These are phyloP conservation scores for Platichthys flesus DNA, from an alignment of 2,113 vertebrate genomes.

Conservation along the genomic window DNA sequence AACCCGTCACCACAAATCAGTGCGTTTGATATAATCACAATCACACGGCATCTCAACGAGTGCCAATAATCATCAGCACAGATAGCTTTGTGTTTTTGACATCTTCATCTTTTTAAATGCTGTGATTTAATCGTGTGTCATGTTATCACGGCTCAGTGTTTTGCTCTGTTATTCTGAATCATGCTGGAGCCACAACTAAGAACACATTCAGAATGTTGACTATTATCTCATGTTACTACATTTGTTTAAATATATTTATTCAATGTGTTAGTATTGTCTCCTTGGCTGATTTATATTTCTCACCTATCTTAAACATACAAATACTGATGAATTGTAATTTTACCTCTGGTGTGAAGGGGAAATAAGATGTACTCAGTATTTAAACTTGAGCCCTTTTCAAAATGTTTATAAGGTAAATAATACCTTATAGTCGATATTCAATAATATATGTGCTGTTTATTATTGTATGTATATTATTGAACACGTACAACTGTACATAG, in stretches of 20 bases:
- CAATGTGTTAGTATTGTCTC: no score
- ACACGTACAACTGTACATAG: no score
- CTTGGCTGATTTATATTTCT: no score
- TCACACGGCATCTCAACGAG: not conserved
- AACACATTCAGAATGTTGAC: not conserved
- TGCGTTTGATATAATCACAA: not conserved
- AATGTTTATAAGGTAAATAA: no score
- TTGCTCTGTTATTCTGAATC: no score
- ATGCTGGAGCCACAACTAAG: no score
- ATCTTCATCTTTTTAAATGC: not conserved
- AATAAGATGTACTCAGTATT: not conserved
- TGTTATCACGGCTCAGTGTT: not conserved
- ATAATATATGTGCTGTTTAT: no score
- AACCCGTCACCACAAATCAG: not conserved
- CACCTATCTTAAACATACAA: no score
- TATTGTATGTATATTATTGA: no score
- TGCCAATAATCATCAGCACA: not conserved
- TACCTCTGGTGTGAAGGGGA: no score
- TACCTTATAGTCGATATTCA: no score
- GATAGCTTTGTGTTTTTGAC: not conserved
- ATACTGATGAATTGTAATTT: not conserved
- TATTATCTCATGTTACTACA: not conserved
- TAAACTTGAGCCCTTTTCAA: not conserved
- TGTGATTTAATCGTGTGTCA: not conserved
- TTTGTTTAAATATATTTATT: no score